Percentiles rank a stretch among this genome's conserved stretches.
Evolutionary conservation across 2,113 vertebrate species (phyloP).

Genomic region (Nymphicus hollandicus): DNA sequence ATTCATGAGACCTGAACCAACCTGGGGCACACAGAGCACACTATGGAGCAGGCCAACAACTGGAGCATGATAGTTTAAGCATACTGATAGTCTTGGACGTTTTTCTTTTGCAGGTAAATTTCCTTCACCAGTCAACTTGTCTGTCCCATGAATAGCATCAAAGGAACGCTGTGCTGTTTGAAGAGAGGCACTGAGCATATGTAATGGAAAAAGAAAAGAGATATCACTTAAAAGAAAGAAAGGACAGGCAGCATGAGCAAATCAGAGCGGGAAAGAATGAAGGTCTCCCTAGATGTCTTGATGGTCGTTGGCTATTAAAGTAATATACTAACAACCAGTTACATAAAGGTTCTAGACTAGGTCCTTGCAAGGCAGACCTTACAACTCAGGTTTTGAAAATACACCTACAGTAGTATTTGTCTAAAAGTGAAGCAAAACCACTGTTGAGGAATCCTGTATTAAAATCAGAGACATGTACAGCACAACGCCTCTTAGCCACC

Average conservation of each 20-base stretch:
- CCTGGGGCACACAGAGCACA: background rate
- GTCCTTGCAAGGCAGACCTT: background rate
- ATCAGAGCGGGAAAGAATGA: background rate
- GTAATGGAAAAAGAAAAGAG: constrained; percentile 14
- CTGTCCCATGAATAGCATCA: constrained; percentile 4
- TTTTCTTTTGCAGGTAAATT: constrained; percentile 9
- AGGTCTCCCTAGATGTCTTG: background rate
- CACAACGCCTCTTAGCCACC: background rate
- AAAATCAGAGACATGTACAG: background rate
- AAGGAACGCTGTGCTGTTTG: constrained; percentile 2
- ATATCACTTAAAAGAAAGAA: background rate
- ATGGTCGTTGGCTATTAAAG: background rate
- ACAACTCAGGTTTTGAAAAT: background rate
- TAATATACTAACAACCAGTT: background rate
- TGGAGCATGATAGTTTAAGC: background rate
- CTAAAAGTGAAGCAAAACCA: background rate
- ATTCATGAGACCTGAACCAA: background rate
- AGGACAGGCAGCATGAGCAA: background rate
- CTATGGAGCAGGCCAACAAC: background rate
- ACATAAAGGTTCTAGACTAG: background rate
- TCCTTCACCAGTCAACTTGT: constrained; percentile 5
- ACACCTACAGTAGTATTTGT: background rate
- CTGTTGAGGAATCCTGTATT: background rate
- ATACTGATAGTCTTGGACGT: background rate
- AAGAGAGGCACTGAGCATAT: background rate